Percentiles rank a stretch among this genome's conserved stretches.
These are phyloP conservation scores for Acanthopleura granulata DNA, from an alignment of 2,888 invertebrate genomes.

Conservation along the genomic window DNA sequence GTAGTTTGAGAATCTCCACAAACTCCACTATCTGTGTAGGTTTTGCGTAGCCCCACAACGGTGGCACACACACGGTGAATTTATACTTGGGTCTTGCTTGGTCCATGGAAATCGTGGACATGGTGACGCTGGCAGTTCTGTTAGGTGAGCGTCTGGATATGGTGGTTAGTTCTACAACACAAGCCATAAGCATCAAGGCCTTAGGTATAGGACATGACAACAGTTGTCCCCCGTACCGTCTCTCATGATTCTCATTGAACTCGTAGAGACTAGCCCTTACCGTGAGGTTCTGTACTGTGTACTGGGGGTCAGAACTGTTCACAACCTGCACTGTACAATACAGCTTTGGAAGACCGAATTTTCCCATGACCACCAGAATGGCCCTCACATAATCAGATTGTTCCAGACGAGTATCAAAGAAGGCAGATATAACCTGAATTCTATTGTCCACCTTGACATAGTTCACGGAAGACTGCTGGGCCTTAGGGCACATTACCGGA, in stretches of 20 bases:
- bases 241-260: conserved; percentile 43
- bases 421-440: conserved; percentile 15
- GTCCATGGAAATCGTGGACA: not conserved
- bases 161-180: not conserved
- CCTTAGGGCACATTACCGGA: not conserved
- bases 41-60: conserved; percentile 39
- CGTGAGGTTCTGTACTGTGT: not conserved
- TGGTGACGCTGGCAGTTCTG: not conserved
- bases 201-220: conserved; percentile 39
- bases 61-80: conserved; percentile 44
- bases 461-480: not conserved
- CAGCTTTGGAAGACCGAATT: conserved; percentile 9
- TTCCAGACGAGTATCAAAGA: conserved; percentile 9
- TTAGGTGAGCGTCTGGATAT: not conserved
- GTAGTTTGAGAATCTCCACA: conserved; percentile 37
- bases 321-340: conserved; percentile 1
- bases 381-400: conserved; percentile 1
- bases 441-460: conserved; percentile 8
- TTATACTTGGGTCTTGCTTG: not conserved
- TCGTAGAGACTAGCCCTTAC: not conserved
- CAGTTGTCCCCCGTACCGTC: conserved; percentile 43
- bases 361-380: not conserved
- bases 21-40: conserved; percentile 39
- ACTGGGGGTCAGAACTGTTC: not conserved
- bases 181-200: not conserved